Evolutionary conservation across 2,797 vertebrate genomes (phyloP).

Genomic region (Schizopygopsis pylzovi): DNA sequence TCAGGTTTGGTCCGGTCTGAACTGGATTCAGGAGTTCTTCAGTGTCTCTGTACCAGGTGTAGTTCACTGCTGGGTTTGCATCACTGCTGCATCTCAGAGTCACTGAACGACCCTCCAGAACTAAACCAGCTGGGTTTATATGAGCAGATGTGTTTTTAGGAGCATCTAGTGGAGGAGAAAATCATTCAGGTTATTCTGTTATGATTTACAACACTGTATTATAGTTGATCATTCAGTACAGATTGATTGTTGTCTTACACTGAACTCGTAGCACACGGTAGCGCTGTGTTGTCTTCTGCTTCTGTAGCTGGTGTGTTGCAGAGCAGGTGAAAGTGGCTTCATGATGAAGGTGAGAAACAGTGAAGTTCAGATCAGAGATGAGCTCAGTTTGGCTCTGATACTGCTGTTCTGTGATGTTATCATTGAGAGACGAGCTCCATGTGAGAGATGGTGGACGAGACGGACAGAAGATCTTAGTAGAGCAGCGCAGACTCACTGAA

Average conservation of each 20-base stretch:
- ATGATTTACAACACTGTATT: neutral
- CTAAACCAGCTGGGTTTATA: neutral
- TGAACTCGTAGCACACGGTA: neutral
- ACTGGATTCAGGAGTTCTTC: conserved; percentile 20
- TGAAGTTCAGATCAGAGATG: neutral
- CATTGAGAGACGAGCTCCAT: conserved; percentile 58
- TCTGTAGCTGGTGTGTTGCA: neutral
- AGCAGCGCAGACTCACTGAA: conserved; percentile 72
- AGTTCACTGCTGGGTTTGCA: neutral
- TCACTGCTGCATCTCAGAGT: conserved; percentile 28
- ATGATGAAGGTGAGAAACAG: neutral
- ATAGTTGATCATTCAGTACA: neutral
- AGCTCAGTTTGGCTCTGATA: neutral
- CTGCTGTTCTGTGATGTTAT: neutral
- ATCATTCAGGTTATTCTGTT: too few species aligned
- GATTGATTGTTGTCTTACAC: neutral
- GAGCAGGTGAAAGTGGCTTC: neutral
- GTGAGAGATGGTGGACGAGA: conserved; percentile 32
- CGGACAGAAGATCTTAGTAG: conserved; percentile 61
- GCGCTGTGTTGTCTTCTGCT: neutral
- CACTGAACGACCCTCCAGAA: neutral
- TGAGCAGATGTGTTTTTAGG: neutral
- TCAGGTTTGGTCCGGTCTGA: conserved; percentile 1
- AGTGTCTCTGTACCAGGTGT: conserved; percentile 45
- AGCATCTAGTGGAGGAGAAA: neutral